Percentiles rank a stretch among this genome's conserved stretches.
These are phyloP conservation scores for Cryptophagus acutangulus DNA, from an alignment of 2,888 invertebrate species.

Conservation along the genomic window DNA sequence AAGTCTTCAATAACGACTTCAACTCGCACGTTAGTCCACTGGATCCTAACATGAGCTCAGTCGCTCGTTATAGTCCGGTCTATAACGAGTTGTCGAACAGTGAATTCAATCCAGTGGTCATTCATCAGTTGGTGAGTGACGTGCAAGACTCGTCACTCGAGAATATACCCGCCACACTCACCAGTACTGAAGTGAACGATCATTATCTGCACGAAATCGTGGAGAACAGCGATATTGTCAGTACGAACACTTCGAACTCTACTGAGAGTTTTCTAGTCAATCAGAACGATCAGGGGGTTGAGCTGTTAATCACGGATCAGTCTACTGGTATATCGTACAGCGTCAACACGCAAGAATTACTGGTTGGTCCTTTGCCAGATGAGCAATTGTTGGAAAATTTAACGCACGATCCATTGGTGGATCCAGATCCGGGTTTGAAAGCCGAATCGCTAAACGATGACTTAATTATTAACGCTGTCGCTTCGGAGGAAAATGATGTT, in stretches of 20 bases:
- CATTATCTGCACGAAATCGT: constrained; percentile 41
- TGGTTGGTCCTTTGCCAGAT: constrained; percentile 42
- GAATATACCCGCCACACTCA: constrained; percentile 24
- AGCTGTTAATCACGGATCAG: constrained; percentile 47
- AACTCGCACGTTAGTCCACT: constrained; percentile 44
- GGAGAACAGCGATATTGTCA: constrained; percentile 13
- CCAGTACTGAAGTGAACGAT: constrained; percentile 36
- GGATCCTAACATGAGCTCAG: constrained; percentile 54
- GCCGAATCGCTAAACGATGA: constrained; percentile 33
- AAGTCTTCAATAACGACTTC: constrained; percentile 33
- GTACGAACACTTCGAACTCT: constrained; percentile 6
- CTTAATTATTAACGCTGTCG: constrained; percentile 24
- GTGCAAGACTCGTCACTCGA: constrained; percentile 19
- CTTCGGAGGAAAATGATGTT: constrained; percentile 9
- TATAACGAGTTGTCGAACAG: constrained; percentile 39
- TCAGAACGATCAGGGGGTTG: constrained; percentile 40
- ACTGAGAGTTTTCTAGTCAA: constrained; percentile 28
- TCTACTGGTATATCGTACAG: constrained; percentile 41
- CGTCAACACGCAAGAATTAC: constrained; percentile 37
- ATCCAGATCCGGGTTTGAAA: constrained; percentile 41
- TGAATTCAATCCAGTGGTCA: constrained; percentile 40
- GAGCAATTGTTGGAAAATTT: constrained; percentile 40
- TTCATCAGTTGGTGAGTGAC: constrained; percentile 39
- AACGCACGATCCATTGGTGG: constrained; percentile 37
- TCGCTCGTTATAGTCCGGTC: constrained; percentile 59